These are phyloP conservation scores for Anhinga rufa DNA, from an alignment of 2,113 vertebrate genomes.

Conservation along the genomic window DNA sequence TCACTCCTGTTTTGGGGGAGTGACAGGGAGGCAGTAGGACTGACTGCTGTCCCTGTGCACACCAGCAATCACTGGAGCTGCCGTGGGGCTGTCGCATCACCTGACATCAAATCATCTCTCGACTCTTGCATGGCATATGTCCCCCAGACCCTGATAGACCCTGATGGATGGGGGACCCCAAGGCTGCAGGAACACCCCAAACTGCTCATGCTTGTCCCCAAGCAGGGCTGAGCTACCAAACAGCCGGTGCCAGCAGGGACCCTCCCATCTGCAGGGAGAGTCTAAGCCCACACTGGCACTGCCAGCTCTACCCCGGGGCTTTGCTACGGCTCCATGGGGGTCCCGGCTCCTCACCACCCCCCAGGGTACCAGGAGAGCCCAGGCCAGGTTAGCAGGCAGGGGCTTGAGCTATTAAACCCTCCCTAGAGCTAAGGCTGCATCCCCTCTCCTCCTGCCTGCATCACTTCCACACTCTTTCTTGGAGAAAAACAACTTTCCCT, in stretches of 20 bases:
- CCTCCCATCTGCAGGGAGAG: not conserved
- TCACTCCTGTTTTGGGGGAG: not conserved
- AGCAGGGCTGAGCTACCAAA: not conserved
- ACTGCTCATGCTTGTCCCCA: not conserved
- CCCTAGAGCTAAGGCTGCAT: not conserved
- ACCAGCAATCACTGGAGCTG: not conserved
- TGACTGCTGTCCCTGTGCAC: not conserved
- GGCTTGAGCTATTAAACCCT: not conserved
- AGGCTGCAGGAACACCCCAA: not conserved
- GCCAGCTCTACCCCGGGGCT: not conserved
- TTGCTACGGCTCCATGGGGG: rapidly evolving
- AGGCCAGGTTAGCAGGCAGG: not conserved
- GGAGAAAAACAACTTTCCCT: not conserved
- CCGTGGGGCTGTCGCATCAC: rapidly evolving
- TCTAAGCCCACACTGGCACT: not conserved
- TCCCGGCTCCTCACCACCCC: not conserved
- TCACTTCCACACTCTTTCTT: not conserved
- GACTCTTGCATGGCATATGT: not conserved
- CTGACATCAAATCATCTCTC: not conserved
- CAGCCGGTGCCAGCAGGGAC: not conserved
- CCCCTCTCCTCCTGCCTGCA: not conserved
- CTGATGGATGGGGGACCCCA: not conserved
- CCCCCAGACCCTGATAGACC: not conserved
- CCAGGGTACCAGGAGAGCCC: not conserved
- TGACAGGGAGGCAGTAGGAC: not conserved